Evolutionary conservation across 1,140 invertebrate genomes (phyloP).

Genomic region (Leptonema lineaticorne): DNA sequence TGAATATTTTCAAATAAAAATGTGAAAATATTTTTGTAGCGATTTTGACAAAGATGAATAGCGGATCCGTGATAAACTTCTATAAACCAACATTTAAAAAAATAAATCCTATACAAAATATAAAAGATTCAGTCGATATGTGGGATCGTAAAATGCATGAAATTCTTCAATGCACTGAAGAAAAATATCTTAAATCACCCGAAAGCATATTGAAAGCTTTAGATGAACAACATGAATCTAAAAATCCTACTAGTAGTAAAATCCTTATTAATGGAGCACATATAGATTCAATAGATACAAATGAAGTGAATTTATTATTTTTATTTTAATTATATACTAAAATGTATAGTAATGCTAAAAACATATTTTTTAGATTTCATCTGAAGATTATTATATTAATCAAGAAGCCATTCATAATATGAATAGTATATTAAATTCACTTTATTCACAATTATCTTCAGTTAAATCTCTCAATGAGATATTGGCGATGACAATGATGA

Average conservation of each 20-base stretch:
- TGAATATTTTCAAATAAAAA: too few relatives aligned
- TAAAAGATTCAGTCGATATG: constrained; percentile 38
- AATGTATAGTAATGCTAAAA: background rate
- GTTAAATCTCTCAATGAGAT: constrained; percentile 34
- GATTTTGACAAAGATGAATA: constrained; percentile 37
- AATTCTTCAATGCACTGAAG: constrained; percentile 22
- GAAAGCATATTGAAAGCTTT: constrained; percentile 20
- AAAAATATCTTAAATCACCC: constrained; percentile 14
- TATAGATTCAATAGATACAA: constrained; percentile 28
- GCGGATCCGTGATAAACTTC: constrained; percentile 37
- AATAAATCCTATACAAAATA: constrained; percentile 36
- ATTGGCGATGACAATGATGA: constrained; percentile 15
- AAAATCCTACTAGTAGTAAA: constrained; percentile 3
- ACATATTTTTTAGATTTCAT: constrained; percentile 25
- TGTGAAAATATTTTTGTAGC: constrained; percentile 39
- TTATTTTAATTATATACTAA: background rate
- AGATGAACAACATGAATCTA: constrained; percentile 16
- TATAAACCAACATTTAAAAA: constrained; percentile 41
- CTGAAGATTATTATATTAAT: constrained; percentile 32
- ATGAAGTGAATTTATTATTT: constrained; percentile 1
- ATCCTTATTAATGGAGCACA: constrained; percentile 13
- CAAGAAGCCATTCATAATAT: constrained; percentile 33
- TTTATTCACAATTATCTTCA: constrained; percentile 28
- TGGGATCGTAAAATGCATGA: constrained; percentile 41
- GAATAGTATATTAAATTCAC: constrained; percentile 29